Evolutionary conservation across 2,888 invertebrate genomes (phyloP).

Genomic region (Sphecodes monilicornis): DNA sequence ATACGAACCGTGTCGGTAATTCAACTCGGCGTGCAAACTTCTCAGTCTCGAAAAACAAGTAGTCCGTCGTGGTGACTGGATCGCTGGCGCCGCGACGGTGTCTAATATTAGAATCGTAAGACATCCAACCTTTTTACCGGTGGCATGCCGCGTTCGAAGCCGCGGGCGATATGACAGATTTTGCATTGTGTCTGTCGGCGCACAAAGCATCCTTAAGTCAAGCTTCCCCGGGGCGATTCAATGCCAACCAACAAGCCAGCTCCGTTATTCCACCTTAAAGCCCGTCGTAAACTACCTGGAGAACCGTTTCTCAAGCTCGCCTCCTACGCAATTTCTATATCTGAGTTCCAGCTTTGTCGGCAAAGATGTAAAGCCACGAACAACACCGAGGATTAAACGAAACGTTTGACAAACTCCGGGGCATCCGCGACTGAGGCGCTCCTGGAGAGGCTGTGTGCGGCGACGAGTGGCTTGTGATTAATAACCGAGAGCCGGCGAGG

Average conservation of each 20-base stretch:
- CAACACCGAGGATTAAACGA: conserved; percentile 46
- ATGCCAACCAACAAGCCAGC: conserved; percentile 54
- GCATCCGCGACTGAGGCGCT: conserved; percentile 21
- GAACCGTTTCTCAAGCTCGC: conserved; percentile 58
- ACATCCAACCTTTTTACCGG: conserved; percentile 27
- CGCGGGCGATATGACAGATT: conserved; percentile 60
- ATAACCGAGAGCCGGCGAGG: conserved; percentile 30
- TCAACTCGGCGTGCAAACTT: neutral
- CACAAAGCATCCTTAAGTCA: conserved; percentile 66
- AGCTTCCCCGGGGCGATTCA: conserved; percentile 61
- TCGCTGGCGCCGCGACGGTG: neutral
- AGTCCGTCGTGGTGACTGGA: neutral
- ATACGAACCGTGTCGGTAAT: neutral
- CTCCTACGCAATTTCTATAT: conserved; percentile 52
- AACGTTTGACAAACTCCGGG: conserved; percentile 54
- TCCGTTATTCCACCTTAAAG: conserved; percentile 59
- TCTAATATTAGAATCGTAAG: conserved; percentile 59
- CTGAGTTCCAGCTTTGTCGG: conserved; percentile 54
- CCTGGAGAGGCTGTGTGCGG: conserved; percentile 3
- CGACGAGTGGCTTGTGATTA: conserved; percentile 44
- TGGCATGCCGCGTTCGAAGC: conserved; percentile 23
- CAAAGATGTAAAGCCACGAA: conserved; percentile 37
- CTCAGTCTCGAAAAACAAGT: neutral
- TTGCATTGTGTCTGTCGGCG: conserved; percentile 46
- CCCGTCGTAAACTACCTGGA: conserved; percentile 54